Conservation (phyloP, 2,888 invertebrate species). For the Drosophila nigritarsus region DNA sequence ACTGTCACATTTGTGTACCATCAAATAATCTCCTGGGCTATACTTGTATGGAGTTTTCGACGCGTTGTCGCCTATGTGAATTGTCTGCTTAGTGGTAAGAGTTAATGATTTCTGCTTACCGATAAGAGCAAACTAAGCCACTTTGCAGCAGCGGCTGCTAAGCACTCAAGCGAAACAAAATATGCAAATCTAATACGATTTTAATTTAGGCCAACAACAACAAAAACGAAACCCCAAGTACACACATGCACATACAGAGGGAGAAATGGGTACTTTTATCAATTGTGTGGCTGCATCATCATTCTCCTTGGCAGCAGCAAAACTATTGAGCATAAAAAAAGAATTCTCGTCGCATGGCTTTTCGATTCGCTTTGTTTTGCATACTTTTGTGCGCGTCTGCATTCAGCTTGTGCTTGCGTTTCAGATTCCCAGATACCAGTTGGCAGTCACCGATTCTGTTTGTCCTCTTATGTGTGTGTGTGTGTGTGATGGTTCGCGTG, state of each 20-base stretch:
- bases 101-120: slow-evolving; percentile 10
- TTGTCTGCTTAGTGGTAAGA: not conserved
- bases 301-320: slow-evolving; percentile 31
- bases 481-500: slow-evolving; percentile 36
- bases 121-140: slow-evolving; percentile 7
- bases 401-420: slow-evolving; percentile 27
- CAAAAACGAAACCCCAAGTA: slow-evolving; percentile 4
- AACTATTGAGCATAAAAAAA: slow-evolving; percentile 46
- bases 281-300: slow-evolving; percentile 31
- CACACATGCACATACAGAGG: not conserved
- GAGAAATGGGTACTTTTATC: not conserved
- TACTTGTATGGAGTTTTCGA: no score
- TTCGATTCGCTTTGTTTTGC: slow-evolving; percentile 45
- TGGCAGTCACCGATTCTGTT: slow-evolving; percentile 32
- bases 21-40: no score
- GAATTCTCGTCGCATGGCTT: slow-evolving; percentile 8
- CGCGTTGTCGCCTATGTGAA: no score
- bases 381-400: slow-evolving; percentile 59
- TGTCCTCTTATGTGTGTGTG: slow-evolving; percentile 38
- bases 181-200: slow-evolving; percentile 82
- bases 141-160: slow-evolving; percentile 57
- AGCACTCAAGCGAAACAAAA: slow-evolving; percentile 16
- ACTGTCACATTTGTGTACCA: no score
- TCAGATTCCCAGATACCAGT: slow-evolving; percentile 33
- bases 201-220: slow-evolving; percentile 72